Percentiles rank a stretch among this genome's conserved stretches.
phyloP scores from a whole-genome alignment of 1,140 invertebrate genomes.

The Homarus americanus region DNA sequence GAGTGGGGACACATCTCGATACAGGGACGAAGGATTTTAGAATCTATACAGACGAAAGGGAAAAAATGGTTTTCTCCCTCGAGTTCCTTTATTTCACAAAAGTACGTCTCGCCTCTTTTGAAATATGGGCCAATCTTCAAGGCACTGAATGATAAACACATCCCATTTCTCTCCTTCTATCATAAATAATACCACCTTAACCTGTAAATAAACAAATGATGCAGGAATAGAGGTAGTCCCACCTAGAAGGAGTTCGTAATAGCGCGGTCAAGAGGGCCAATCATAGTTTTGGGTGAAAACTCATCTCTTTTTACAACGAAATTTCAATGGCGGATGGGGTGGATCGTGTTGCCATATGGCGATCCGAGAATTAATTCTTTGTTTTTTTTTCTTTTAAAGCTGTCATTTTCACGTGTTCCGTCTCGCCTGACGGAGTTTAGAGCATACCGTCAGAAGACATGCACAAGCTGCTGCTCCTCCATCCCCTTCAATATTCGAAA shows the following conservation, averaged over 20 bases:
- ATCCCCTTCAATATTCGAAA: neutral
- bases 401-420: too few relatives aligned
- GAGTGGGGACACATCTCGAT: neutral
- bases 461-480: neutral
- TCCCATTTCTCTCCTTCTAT: neutral
- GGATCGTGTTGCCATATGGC: conserved; percentile 46
- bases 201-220: neutral
- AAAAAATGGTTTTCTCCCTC: conserved; percentile 3
- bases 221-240: neutral
- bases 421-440: too few relatives aligned
- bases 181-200: neutral
- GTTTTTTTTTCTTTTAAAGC: neutral
- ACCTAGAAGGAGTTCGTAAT: neutral
- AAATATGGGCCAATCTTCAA: conserved; percentile 51
- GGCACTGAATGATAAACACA: conserved; percentile 45
- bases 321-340: conserved; percentile 64
- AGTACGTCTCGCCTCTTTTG: conserved; percentile 30
- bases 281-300: conserved; percentile 67
- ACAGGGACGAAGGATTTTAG: neutral
- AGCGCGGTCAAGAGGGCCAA: conserved; percentile 49
- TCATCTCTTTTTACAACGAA: conserved; percentile 69
- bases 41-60: neutral
- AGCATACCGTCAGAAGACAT: neutral
- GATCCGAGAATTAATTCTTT: conserved; percentile 21
- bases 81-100: conserved; percentile 59